Base-by-base conservation (phyloP, 2,797 vertebrate species). In the Sebastes taczanowskii region DNA sequence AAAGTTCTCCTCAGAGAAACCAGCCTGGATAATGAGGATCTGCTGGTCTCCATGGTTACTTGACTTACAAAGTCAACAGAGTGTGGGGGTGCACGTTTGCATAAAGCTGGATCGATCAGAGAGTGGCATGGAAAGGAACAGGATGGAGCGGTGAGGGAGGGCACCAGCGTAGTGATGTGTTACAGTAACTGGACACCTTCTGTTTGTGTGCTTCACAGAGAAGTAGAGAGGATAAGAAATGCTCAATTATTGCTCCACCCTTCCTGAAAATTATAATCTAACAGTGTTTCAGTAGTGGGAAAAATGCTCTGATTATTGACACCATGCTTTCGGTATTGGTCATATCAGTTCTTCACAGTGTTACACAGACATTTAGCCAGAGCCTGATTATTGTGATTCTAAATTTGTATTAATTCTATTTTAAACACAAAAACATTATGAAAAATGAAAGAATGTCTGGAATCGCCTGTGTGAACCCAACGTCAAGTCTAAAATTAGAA, bases 11-110 rank as follows among this genome's bases (percentile, higher is more conserved):
- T 71, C 4, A 32, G 70, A 83, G 77, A 74, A 83, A 29, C 81
- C 53, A 71, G 78, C 35, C 30, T 16, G 25, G 72, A 34, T 84
- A 84, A 84, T 74, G 64, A 89, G 86, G 74, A 85, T 59, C 71
- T 71, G 82, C 73, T 81, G 13, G 80, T 91, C 80, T 77, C 89
- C 83, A 87, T 85, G 86, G 87, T 87, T 52, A 91, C 87, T 29
- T 61, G 64, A 82, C 71, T 81, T 83, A 69, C 20, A 77, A 76
- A 88, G 69, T 81, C 68, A 79, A 56, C 32, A 58, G 76, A 61
- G 52, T 66, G 74, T 16, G 72, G 56, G 81, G 49, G 82, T 53
- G 83, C 76, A 23, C 30, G 35, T 87, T 85, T 86, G 75, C 69
- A 67, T 81, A 20, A 83, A 70, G 64, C 68, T 46, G 14, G 65